phyloP scores from a whole-genome alignment of 2,113 vertebrate species.

The Nesogale talazaci region DNA sequence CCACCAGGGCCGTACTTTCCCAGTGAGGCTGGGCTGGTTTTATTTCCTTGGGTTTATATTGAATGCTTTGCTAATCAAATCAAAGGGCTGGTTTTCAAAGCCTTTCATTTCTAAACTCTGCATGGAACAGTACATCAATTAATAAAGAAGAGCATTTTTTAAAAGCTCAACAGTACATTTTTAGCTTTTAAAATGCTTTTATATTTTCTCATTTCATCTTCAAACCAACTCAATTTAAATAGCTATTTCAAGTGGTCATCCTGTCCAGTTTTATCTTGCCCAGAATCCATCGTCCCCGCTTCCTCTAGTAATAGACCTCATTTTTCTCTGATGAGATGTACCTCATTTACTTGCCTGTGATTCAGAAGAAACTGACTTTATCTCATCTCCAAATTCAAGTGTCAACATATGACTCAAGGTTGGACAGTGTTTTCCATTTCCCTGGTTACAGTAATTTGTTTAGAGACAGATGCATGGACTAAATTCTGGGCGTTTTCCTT shows the following conservation, averaged over 20 bases:
- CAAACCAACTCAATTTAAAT: conserved; percentile 62
- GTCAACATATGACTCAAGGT: background rate
- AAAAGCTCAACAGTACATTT: conserved; percentile 27
- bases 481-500: conserved; percentile 12
- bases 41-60: conserved; percentile 37
- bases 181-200: conserved; percentile 67
- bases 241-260: conserved; percentile 46
- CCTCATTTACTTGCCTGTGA: background rate
- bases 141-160: conserved; percentile 63
- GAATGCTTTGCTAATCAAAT: conserved; percentile 68
- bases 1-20: background rate
- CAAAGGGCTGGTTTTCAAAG: conserved; percentile 70
- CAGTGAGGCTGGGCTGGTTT: conserved; percentile 32
- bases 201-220: conserved; percentile 61
- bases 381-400: background rate
- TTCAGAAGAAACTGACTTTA: background rate
- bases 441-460: background rate
- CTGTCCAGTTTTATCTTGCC: background rate
- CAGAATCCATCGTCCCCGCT: background rate
- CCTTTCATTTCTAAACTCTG: conserved; percentile 57
- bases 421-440: background rate
- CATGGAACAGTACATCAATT: conserved; percentile 61
- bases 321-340: background rate
- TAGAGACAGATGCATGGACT: background rate
- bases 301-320: background rate